These are phyloP conservation scores for Corticium candelabrum DNA, from an alignment of 37 sponge, comb jelly and placozoan species.

Conservation along the genomic window DNA sequence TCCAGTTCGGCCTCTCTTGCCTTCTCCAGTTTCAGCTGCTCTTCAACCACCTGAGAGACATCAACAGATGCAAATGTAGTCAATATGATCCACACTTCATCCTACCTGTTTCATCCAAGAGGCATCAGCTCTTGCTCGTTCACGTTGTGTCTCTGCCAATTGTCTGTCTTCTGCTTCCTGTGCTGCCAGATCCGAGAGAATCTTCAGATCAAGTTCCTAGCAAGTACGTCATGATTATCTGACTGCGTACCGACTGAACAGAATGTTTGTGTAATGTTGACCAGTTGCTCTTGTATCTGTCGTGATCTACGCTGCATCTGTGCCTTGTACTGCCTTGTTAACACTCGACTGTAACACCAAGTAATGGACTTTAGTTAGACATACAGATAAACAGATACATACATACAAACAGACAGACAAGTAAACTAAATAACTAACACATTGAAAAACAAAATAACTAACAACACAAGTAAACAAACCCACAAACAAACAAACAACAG, in stretches of 20 bases:
- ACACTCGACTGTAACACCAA: slow-evolving; percentile 36
- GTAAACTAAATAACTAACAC: no score
- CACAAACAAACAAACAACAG: background rate
- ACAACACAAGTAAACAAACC: no score
- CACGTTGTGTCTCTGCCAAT: slow-evolving; percentile 47
- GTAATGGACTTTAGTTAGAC: background rate
- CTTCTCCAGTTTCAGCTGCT: slow-evolving; percentile 79
- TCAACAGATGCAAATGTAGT: background rate
- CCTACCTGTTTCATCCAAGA: slow-evolving; percentile 80
- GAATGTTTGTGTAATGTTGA: no score
- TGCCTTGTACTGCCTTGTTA: slow-evolving; percentile 56
- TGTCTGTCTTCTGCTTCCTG: slow-evolving; percentile 47
- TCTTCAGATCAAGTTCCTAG: slow-evolving; percentile 76
- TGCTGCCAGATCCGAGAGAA: slow-evolving; percentile 57
- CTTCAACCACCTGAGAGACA: slow-evolving; percentile 48
- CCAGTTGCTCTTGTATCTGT: slow-evolving; percentile 86
- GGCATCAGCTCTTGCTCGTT: slow-evolving; percentile 72
- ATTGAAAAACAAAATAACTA: no score
- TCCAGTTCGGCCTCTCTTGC: slow-evolving; percentile 84
- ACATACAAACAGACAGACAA: background rate
- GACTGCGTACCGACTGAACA: background rate
- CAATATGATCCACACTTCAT: background rate
- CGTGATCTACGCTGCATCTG: slow-evolving; percentile 65
- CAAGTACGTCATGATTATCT: background rate
- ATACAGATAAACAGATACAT: no score